These are phyloP conservation scores for Melanaphis sacchari DNA, from an alignment of 1,140 invertebrate genomes.

Conservation along the genomic window DNA sequence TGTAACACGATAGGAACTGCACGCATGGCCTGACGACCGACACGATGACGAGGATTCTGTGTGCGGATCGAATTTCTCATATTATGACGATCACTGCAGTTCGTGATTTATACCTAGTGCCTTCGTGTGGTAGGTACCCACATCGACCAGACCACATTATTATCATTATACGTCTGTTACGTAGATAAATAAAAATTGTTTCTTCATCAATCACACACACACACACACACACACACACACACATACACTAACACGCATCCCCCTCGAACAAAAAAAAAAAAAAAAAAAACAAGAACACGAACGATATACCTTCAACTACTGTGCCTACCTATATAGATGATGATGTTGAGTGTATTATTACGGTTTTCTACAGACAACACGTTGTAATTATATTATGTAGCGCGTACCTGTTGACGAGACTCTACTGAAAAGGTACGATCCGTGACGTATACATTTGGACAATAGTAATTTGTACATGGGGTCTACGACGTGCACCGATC, in stretches of 20 bases:
- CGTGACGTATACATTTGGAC: not conserved
- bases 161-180: not conserved
- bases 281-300: not conserved
- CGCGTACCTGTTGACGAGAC: not conserved
- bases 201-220: constrained; percentile 17
- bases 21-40: not conserved
- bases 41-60: not conserved
- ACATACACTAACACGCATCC: not conserved
- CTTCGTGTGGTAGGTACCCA: not conserved
- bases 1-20: constrained; percentile 19
- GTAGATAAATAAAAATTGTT: not conserved
- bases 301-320: not conserved
- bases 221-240: not conserved
- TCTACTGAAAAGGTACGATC: not conserved
- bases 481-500: not conserved
- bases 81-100: not conserved
- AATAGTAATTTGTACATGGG: not conserved
- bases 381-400: not conserved
- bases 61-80: constrained; percentile 40
- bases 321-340: not conserved
- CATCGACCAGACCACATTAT: not conserved
- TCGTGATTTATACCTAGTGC: not conserved
- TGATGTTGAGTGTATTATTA: not conserved
- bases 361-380: not conserved
- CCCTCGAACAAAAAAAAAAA: too few relatives aligned